phyloP scores from a whole-genome alignment of 1,140 invertebrate species.

The Drosophila pseudoananassae region DNA sequence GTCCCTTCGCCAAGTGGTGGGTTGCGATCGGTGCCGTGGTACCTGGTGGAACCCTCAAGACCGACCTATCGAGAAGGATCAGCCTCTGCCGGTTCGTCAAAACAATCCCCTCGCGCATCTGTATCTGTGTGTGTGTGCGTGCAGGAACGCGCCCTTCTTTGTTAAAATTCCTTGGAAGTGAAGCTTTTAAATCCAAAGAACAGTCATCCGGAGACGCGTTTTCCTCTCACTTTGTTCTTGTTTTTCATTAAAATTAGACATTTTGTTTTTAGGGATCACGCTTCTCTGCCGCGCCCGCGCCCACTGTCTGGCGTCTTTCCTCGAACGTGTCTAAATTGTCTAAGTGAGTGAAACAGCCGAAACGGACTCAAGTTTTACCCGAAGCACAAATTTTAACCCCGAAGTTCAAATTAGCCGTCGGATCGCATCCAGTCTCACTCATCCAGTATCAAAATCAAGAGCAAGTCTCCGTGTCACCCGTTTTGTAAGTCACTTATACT shows the following conservation, averaged over 20 bases:
- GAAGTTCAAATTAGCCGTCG: constrained; percentile 16
- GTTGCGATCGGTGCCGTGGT: neutral
- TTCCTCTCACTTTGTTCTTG: too few species aligned
- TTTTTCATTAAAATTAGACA: neutral
- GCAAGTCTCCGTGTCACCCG: constrained; percentile 3
- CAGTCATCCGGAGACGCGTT: too few species aligned
- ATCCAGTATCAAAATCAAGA: constrained; percentile 10
- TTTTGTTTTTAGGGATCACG: neutral
- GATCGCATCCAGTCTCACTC: constrained; percentile 1
- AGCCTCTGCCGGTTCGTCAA: neutral
- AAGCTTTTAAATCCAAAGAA: too few species aligned
- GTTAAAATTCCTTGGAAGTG: too few species aligned
- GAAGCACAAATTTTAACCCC: constrained; percentile 2
- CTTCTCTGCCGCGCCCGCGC: neutral
- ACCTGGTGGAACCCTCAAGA: neutral
- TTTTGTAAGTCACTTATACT: constrained; percentile 52
- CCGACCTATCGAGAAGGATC: neutral
- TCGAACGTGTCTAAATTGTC: constrained; percentile 30
- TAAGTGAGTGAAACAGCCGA: constrained; percentile 17
- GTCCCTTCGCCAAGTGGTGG: neutral
- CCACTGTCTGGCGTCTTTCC: constrained; percentile 17
- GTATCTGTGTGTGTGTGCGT: neutral
- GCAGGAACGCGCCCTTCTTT: too few species aligned
- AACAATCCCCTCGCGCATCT: neutral
- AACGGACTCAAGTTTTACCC: neutral